These are phyloP conservation scores for Bujurquina vittata DNA, from an alignment of 2,113 vertebrate genomes.

Conservation along the genomic window DNA sequence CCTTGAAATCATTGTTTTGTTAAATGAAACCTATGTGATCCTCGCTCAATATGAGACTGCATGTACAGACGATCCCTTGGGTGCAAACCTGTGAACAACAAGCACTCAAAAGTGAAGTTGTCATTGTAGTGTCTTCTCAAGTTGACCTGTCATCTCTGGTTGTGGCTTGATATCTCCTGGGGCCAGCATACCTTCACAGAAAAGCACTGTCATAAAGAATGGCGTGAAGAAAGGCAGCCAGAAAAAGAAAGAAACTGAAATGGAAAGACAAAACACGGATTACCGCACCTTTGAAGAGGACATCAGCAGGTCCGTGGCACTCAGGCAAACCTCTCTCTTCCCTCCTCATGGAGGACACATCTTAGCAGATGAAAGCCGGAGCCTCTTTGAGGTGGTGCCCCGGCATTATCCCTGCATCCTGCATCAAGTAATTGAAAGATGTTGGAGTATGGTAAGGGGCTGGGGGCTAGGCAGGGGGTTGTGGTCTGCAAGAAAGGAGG, in stretches of 20 bases:
- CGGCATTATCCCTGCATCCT: conserved; percentile 73
- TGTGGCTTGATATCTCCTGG: conserved; percentile 12
- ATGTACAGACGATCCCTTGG: conserved; percentile 5
- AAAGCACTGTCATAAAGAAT: conserved; percentile 8
- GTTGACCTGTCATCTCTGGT: conserved; percentile 41
- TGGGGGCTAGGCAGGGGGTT: neutral
- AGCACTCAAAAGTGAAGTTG: conserved; percentile 29
- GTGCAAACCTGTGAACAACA: conserved; percentile 38
- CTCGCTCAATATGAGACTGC: conserved; percentile 18
- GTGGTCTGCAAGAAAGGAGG: neutral
- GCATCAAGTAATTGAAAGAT: conserved; percentile 82
- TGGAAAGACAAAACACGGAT: conserved; percentile 34
- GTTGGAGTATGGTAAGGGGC: conserved; percentile 47
- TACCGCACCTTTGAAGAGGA: conserved; percentile 68
- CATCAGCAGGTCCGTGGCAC: conserved; percentile 56
- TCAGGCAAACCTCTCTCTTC: conserved; percentile 51
- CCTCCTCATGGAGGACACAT: conserved; percentile 47
- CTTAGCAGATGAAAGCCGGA: conserved; percentile 77
- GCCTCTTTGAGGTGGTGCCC: conserved; percentile 70
- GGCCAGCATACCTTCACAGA: conserved; percentile 28
- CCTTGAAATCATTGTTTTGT: conserved; percentile 4
- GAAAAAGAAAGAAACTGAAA: conserved; percentile 33
- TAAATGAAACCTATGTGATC: conserved; percentile 18
- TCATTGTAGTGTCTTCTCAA: conserved; percentile 39
- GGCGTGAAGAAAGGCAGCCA: conserved; percentile 22